phyloP scores from a whole-genome alignment of 2,888 invertebrate species.

The Drosophila acutilabella region DNA sequence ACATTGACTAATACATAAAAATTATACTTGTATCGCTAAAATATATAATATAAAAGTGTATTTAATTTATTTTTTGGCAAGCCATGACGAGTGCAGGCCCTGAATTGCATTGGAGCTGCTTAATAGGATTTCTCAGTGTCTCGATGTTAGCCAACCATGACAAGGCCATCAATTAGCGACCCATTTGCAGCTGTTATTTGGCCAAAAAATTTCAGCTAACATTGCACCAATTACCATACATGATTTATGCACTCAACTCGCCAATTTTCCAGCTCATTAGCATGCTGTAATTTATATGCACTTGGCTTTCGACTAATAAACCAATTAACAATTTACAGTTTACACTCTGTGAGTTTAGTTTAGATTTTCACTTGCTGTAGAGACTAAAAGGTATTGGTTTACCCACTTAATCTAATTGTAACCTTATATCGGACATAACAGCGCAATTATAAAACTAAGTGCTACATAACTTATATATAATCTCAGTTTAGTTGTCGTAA shows the following conservation, averaged over 20 bases:
- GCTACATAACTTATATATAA: not conserved
- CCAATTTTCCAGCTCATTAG: conserved; percentile 74
- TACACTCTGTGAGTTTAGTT: no score
- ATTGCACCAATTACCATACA: conserved; percentile 53
- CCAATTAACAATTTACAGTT: conserved; percentile 26
- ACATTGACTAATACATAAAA: conserved; percentile 3
- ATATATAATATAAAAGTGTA: conserved; percentile 10
- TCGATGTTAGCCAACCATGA: conserved; percentile 20
- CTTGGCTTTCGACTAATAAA: conserved; percentile 44
- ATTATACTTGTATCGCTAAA: not conserved
- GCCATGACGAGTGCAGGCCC: conserved; percentile 62
- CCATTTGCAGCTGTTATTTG: conserved; percentile 38
- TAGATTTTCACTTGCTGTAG: no score
- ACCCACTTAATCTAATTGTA: not conserved
- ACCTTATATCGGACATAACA: not conserved
- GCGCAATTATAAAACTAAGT: not conserved
- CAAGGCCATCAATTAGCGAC: conserved; percentile 69
- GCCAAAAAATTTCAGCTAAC: conserved; percentile 22
- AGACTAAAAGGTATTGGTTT: no score
- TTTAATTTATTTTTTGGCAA: conserved; percentile 54
- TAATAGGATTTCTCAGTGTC: conserved; percentile 48
- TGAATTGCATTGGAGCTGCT: conserved; percentile 66
- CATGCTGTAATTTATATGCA: conserved; percentile 50
- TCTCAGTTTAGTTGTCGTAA: conserved; percentile 4
- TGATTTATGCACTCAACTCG: conserved; percentile 67